phyloP scores from a whole-genome alignment of 2,797 vertebrate species.

The Amblyopsis hoosieri region DNA sequence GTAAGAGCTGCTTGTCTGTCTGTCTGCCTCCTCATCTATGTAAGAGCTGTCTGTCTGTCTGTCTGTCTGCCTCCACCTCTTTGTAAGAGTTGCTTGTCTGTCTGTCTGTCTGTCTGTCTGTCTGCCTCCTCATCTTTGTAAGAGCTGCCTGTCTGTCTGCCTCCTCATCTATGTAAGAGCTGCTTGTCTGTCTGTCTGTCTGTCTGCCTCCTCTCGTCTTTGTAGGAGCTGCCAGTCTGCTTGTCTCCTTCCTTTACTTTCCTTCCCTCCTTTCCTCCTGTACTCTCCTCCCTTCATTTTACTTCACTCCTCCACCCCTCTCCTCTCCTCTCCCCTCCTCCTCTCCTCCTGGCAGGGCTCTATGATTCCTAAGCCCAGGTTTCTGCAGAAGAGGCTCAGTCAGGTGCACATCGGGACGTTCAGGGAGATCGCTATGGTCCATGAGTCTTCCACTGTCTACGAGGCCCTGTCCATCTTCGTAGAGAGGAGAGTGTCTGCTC shows the following conservation, averaged over 20 bases:
- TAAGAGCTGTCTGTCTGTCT: no score
- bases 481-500: conserved; percentile 90
- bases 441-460: conserved; percentile 83
- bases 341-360: conserved; percentile 72
- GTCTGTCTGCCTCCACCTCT: no score
- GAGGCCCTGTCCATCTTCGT: conserved; percentile 90
- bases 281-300: background rate
- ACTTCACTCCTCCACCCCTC: background rate
- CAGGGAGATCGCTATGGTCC: conserved; percentile 84
- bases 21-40: no score
- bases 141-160: no score
- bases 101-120: no score
- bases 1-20: no score
- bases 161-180: no score
- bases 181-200: no score
- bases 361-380: conserved; percentile 86
- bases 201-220: no score
- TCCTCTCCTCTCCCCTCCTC: background rate
- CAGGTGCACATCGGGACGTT: conserved; percentile 92
- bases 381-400: conserved; percentile 85
- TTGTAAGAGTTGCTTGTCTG: no score
- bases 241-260: background rate
- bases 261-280: background rate
- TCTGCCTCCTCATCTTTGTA: no score
- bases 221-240: no score